Evolutionary conservation across 2,797 vertebrate genomes (phyloP).

Genomic region (Parotocinclus haroldoi): DNA sequence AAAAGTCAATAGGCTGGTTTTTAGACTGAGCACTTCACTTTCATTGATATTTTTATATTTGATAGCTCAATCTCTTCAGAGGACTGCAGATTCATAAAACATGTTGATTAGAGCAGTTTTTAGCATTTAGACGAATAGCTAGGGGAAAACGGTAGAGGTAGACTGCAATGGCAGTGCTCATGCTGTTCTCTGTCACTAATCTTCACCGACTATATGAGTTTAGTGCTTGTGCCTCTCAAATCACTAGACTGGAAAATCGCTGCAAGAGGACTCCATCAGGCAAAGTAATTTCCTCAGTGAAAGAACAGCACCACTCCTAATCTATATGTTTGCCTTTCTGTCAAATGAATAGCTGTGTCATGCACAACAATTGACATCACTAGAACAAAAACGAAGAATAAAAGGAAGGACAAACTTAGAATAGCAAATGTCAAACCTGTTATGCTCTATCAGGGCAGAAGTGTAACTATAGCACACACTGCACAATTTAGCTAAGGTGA

Average conservation of each 20-base stretch:
- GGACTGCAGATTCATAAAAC: neutral
- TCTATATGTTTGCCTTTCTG: neutral
- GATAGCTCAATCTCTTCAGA: neutral
- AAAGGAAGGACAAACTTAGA: too few species aligned
- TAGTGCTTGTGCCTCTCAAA: slow-evolving; percentile 12
- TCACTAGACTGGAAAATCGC: slow-evolving; percentile 29
- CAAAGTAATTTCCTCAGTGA: neutral
- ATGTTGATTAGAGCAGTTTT: neutral
- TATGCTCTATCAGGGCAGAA: too few species aligned
- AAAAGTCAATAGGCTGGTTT: neutral
- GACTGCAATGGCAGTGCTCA: slow-evolving; percentile 4
- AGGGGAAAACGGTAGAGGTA: neutral
- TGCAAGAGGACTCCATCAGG: slow-evolving; percentile 22
- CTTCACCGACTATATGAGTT: slow-evolving; percentile 16
- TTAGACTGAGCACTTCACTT: neutral
- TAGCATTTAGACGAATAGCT: neutral
- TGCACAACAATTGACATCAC: neutral
- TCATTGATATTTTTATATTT: neutral
- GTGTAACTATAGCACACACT: too few species aligned
- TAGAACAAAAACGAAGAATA: neutral
- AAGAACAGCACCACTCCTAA: neutral
- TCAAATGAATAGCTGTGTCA: too few species aligned
- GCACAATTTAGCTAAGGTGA: too few species aligned
- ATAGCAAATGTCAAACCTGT: too few species aligned
- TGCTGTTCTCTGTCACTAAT: slow-evolving; percentile 3